Conservation (phyloP, 2,113 vertebrate species). For the Macquaria ambigua region DNA sequence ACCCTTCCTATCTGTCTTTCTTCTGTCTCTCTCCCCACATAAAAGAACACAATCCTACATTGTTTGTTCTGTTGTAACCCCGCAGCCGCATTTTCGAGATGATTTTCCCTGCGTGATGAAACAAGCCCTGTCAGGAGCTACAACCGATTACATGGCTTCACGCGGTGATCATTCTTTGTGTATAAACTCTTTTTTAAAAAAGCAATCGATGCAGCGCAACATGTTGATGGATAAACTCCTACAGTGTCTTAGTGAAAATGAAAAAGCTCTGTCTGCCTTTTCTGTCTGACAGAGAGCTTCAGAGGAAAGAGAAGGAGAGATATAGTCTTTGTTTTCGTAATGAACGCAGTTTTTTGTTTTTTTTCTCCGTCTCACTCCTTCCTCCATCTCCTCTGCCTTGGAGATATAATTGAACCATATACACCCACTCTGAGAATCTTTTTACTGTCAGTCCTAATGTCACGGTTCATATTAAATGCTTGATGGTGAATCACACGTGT, state of each 20-base stretch:
- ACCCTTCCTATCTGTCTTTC: constrained; percentile 18
- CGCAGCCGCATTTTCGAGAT: constrained; percentile 60
- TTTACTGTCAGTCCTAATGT: constrained; percentile 61
- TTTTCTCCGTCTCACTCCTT: background rate
- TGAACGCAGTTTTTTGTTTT: background rate
- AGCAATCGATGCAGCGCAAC: constrained; percentile 47
- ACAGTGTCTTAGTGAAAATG: constrained; percentile 24
- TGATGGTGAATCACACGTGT: constrained; percentile 58
- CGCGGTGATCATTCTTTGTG: constrained; percentile 56
- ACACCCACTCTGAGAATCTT: constrained; percentile 41
- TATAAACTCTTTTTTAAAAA: constrained; percentile 47
- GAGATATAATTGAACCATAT: constrained; percentile 55
- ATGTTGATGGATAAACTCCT: constrained; percentile 66
- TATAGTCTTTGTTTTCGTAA: constrained; percentile 35
- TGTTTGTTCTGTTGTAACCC: constrained; percentile 64
- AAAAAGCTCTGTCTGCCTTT: constrained; percentile 34
- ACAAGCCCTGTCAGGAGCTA: constrained; percentile 61
- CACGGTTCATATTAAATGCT: constrained; percentile 63
- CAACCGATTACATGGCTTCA: constrained; percentile 63
- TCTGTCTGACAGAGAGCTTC: constrained; percentile 9
- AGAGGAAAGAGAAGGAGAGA: constrained; percentile 15
- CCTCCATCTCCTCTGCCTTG: constrained; percentile 29
- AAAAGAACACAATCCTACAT: constrained; percentile 45
- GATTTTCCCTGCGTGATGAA: constrained; percentile 71
- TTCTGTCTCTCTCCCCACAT: constrained; percentile 6